Evolutionary conservation across 2,888 invertebrate species (phyloP).

Genomic region (Cylloceria caligata): DNA sequence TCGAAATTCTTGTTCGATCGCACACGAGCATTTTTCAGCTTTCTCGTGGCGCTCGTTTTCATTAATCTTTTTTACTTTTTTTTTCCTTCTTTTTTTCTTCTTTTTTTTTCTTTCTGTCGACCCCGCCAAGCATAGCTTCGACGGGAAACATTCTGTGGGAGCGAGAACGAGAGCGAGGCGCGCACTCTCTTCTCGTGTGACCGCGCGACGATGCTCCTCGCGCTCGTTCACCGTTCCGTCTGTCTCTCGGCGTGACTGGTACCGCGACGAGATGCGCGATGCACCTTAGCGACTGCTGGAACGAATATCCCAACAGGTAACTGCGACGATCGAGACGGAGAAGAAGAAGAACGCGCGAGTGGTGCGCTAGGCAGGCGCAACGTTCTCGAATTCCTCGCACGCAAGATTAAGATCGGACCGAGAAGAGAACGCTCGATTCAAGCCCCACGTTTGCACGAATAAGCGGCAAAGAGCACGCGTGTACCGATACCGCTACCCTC

Average conservation of each 20-base stretch:
- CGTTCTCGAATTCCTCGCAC: constrained; percentile 76
- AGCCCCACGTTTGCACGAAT: constrained; percentile 22
- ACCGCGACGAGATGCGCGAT: constrained; percentile 66
- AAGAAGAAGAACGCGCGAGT: constrained; percentile 35
- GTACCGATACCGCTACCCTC: neutral
- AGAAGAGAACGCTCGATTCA: constrained; percentile 9
- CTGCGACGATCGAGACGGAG: constrained; percentile 46
- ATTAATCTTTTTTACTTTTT: neutral
- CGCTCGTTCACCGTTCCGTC: constrained; percentile 32
- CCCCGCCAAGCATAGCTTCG: constrained; percentile 21
- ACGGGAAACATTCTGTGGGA: constrained; percentile 42
- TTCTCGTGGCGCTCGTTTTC: constrained; percentile 33
- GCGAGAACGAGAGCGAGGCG: constrained; percentile 36
- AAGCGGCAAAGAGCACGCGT: neutral
- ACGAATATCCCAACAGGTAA: constrained; percentile 71
- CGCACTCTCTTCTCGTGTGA: constrained; percentile 51
- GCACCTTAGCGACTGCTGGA: constrained; percentile 39
- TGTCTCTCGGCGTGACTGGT: constrained; percentile 36
- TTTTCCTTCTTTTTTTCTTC: constrained; percentile 11
- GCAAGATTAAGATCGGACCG: constrained; percentile 75
- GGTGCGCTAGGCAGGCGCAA: constrained; percentile 61
- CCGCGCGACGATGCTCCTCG: constrained; percentile 59
- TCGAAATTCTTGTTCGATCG: constrained; percentile 59
- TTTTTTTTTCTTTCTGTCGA: neutral
- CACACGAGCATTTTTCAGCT: constrained; percentile 51